Evolutionary conservation across 1,140 invertebrate species (phyloP).

Genomic region (Monochamus saltuarius): DNA sequence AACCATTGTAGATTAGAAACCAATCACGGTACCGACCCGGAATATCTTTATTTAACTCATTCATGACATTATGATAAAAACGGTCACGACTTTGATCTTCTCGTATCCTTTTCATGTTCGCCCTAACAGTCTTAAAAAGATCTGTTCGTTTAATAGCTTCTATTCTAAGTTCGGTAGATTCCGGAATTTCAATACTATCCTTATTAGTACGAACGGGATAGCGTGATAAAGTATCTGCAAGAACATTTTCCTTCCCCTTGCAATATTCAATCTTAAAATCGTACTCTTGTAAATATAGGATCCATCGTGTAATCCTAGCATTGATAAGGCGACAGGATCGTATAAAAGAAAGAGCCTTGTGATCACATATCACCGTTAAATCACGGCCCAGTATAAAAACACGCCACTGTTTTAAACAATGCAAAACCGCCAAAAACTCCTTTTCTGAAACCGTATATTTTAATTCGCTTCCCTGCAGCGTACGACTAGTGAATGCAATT

Average conservation of each 20-base stretch:
- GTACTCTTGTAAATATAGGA: constrained; percentile 2
- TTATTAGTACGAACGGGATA: neutral
- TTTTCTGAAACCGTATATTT: neutral
- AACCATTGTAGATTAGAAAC: neutral
- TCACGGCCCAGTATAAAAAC: neutral
- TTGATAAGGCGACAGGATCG: neutral
- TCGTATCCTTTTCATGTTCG: neutral
- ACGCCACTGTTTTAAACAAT: constrained; percentile 9
- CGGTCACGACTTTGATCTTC: neutral
- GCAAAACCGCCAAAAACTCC: neutral
- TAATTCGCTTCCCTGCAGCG: neutral
- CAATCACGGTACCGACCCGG: neutral
- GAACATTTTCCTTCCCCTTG: neutral
- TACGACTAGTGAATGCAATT: constrained; percentile 1
- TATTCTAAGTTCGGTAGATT: neutral
- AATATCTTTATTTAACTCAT: neutral
- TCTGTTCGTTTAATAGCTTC: neutral
- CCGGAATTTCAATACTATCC: too few species aligned
- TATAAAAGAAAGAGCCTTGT: neutral
- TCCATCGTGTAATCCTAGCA: constrained; percentile 5
- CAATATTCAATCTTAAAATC: neutral
- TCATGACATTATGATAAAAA: neutral
- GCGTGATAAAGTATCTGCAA: neutral
- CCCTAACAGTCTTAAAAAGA: neutral
- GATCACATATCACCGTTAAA: neutral